A percentile compares a stretch with the other conserved stretches of the same genome.
Conservation (phyloP, 2,113 vertebrate genomes). For the Siphamia tubifer region DNA sequence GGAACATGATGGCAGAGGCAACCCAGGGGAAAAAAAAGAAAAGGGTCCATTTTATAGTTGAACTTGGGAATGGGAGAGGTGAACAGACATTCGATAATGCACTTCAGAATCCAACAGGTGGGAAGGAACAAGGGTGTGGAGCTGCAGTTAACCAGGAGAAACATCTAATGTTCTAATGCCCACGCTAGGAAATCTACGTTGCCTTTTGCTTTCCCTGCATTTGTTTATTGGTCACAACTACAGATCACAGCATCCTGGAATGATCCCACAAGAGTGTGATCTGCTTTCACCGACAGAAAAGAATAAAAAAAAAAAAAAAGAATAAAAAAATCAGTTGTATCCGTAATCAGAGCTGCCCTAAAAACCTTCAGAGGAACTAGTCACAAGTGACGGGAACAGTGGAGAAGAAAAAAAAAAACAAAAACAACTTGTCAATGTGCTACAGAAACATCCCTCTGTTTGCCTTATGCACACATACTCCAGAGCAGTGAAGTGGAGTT, state of each 20-base stretch:
- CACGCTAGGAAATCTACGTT: conserved; percentile 8
- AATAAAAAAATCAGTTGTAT: conserved; percentile 14
- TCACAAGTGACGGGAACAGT: conserved; percentile 16
- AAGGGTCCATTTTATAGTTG: conserved; percentile 22
- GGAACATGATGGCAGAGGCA: conserved; percentile 50
- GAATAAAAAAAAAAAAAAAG: too few species aligned
- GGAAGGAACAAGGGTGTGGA: neutral
- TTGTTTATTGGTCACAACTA: conserved; percentile 48
- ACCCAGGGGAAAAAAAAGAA: conserved; percentile 2
- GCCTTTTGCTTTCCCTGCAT: conserved; percentile 1
- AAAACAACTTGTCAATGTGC: conserved; percentile 35
- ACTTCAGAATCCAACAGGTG: conserved; percentile 3
- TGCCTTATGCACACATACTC: neutral
- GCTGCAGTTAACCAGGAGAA: neutral
- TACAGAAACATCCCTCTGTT: conserved; percentile 41
- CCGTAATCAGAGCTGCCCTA: conserved; percentile 34
- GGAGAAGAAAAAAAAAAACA: conserved; percentile 21
- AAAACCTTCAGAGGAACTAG: conserved; percentile 34
- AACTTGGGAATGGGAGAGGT: conserved; percentile 45
- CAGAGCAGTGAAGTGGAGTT: conserved; percentile 40
- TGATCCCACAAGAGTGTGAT: conserved; percentile 57
- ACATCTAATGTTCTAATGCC: conserved; percentile 47
- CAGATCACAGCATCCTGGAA: conserved; percentile 57
- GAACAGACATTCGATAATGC: conserved; percentile 17
- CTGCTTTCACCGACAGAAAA: too few species aligned